Base-by-base conservation (phyloP, 2,888 invertebrate genomes). In the Euclidia mi region DNA sequence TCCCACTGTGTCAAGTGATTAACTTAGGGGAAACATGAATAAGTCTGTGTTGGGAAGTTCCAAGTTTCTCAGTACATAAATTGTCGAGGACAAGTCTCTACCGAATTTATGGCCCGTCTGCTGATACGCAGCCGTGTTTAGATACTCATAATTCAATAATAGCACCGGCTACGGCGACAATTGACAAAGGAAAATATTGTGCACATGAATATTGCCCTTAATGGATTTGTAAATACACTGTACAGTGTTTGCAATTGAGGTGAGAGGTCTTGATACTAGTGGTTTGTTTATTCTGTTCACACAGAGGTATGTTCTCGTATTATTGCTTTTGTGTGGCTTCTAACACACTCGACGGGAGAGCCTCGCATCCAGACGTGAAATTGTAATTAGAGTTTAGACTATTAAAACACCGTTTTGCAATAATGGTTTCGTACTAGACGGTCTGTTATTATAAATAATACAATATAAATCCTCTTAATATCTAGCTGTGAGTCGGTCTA, bases 21-120 rank as follows among this genome's bases (percentile, higher is more conserved):
- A 84, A 84, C 81, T 84, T 81, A 64, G 72, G 78, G 71, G 75
- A 71, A 77, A 76, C 76, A 79, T 77, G 79, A 85, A 81, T 85
- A 85, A 85, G 78, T 81, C 80, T 80, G 77, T 78, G 76, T 77
- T 71, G 63, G 65, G 64, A 71, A 52, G 58, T 60, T 64, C 65
- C 66, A 81, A 84, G 73, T 80, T 82, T 71, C 69, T 63, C 55
- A 69, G 82, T 79, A 80, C 84, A 86, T 87, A 86, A 88, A 85
- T 86, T 87, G 85, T 82, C 69, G 65, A 68, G 69, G 79, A 81
- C 82, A 82, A 84, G 81, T 81, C 79, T 78, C 73, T 68, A 67
- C 55, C 67, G 69, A 81, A 88, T 88, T 87, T 87, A 87, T 85
- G 80, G 79, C 64, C 63, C 73, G 71, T 78, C 66, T 64, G 71